Base-by-base conservation (phyloP, 2,888 invertebrate species). In the Cheilosia vulpina region DNA sequence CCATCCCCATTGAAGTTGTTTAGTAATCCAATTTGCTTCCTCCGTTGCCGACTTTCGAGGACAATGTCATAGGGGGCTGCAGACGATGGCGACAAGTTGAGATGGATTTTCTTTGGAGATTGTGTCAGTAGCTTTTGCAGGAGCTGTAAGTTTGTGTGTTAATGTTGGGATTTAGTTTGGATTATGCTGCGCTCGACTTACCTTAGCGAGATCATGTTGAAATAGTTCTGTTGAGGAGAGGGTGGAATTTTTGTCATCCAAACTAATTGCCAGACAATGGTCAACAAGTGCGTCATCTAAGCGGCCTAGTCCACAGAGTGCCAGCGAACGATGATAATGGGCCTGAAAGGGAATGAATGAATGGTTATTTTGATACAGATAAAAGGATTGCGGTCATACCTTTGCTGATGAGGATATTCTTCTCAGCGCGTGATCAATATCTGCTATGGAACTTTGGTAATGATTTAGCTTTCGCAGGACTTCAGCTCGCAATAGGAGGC, bases 361-460 rank as follows among this genome's bases (percentile, higher is more conserved):
- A 9, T 2, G 2, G 7, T 47, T 21, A 41, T 55, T 66, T 45
- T 31, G 50, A 0, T 2, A 80, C 71, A 57, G 31, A 75, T 57
- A 27, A 21, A 43, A n/a, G 9, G 27, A 47, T 13, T 9, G 9
- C 52, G 19, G 41, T 53, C 24, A 71, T 90, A 95, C 95, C 93
- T 95, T 95, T 84, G 95, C 93, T 94, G 96, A 96, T 87, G 94
- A 93, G 60, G 95, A 95, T 87, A 94, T 93, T 73, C 94, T 90
- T 88, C 93, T 93, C 65, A 95, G 93, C 31, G 95, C 94, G 87
- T 93, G 93, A 88, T 95, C 95, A 83, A 95, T 95, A 90, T 95
- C 95, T 72, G 93, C 93, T 80, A 96, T 91, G 27, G 96, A 95
- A 88, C 94, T 94, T 89, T 94, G 93, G 88, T 93, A 94, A 89